phyloP scores from a whole-genome alignment of 2,888 invertebrate genomes.

The Mellilla xanthometata region DNA sequence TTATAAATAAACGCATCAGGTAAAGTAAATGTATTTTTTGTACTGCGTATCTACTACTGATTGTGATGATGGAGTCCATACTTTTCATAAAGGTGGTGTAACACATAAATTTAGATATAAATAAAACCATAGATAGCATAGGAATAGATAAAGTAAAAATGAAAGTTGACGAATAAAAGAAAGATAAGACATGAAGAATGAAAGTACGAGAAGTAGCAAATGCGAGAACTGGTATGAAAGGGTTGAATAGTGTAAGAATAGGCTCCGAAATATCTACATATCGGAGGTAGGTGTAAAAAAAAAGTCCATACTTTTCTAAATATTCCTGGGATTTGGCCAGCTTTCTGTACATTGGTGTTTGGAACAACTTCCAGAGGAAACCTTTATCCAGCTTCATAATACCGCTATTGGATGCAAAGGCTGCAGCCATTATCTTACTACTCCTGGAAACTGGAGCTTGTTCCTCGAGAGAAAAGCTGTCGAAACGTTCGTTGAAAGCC shows the following conservation, averaged over 20 bases:
- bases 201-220: too few relatives aligned
- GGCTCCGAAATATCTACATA: too few relatives aligned
- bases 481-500: constrained; percentile 87
- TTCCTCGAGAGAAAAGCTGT: constrained; percentile 85
- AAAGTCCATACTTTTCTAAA: constrained; percentile 87
- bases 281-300: too few relatives aligned
- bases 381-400: constrained; percentile 88
- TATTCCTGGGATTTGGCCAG: constrained; percentile 86
- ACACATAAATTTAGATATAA: too few relatives aligned
- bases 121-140: too few relatives aligned
- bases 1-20: background rate
- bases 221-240: too few relatives aligned
- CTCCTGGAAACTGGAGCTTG: constrained; percentile 83
- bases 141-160: too few relatives aligned
- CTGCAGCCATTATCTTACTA: constrained; percentile 87
- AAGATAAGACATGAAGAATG: too few relatives aligned
- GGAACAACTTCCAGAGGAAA: constrained; percentile 87
- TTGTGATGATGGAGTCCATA: constrained; percentile 1
- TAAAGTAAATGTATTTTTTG: too few relatives aligned
- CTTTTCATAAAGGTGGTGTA: too few relatives aligned
- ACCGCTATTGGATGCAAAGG: constrained; percentile 87
- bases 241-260: too few relatives aligned
- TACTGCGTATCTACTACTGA: background rate
- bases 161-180: too few relatives aligned
- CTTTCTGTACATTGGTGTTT: constrained; percentile 88